These are phyloP conservation scores for Apistogramma diplotaenia DNA, from an alignment of 2,113 vertebrate species.

Conservation along the genomic window DNA sequence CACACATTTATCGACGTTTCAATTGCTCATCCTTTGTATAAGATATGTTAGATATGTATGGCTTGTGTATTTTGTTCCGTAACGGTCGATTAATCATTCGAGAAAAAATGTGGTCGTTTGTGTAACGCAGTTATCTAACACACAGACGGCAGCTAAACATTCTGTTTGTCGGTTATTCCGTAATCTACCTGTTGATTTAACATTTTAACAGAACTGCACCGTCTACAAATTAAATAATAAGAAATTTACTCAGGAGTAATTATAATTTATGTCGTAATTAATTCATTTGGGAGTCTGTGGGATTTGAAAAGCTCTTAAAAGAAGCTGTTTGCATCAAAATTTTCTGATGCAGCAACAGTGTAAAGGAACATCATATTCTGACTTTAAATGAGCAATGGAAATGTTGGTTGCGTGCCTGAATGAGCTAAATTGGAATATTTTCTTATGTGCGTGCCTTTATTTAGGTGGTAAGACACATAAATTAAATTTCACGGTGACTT, in stretches of 20 bases:
- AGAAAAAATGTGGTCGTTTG: not conserved
- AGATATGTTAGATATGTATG: too few species aligned
- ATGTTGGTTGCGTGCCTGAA: not conserved
- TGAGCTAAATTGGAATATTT: not conserved
- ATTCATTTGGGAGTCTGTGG: too few species aligned
- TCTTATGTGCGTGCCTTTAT: too few species aligned
- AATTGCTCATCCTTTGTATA: not conserved
- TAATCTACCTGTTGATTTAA: not conserved
- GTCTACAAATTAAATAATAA: not conserved
- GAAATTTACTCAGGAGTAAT: not conserved
- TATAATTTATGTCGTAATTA: not conserved
- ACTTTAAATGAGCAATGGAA: not conserved
- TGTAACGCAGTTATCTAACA: not conserved
- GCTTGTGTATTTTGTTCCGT: too few species aligned
- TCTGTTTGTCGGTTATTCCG: not conserved
- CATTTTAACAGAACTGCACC: too few species aligned
- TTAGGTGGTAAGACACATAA: not conserved
- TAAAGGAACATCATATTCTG: not conserved
- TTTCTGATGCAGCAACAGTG: not conserved
- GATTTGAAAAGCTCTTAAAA: not conserved
- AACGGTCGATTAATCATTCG: not conserved
- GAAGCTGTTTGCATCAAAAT: not conserved
- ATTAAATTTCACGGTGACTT: too few species aligned
- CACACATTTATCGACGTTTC: not conserved
- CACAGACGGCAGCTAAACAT: not conserved